These are phyloP conservation scores for Hyles lineata DNA, from an alignment of 2,888 invertebrate genomes.

Conservation along the genomic window DNA sequence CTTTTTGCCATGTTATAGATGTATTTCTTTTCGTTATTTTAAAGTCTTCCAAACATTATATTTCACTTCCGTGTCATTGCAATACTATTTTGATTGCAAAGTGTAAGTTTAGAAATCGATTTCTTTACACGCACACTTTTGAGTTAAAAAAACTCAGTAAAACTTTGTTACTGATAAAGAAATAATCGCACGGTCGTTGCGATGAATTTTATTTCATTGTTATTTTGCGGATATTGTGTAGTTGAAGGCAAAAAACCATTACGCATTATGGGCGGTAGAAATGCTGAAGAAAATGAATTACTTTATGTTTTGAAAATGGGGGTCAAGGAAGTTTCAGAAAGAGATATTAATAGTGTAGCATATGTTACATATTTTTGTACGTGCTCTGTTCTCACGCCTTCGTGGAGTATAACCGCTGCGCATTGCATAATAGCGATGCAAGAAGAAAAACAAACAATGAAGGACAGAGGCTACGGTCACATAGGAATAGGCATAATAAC, in stretches of 20 bases:
- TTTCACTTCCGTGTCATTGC: too few relatives aligned
- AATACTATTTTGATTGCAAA: too few relatives aligned
- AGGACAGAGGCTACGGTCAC: background rate
- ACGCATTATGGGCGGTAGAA: background rate
- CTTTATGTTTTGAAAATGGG: slow-evolving; percentile 5
- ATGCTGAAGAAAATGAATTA: background rate
- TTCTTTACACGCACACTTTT: background rate
- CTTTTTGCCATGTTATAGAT: too few relatives aligned
- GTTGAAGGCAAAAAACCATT: background rate
- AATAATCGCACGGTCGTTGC: background rate
- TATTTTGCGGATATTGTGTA: background rate
- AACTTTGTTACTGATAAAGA: background rate
- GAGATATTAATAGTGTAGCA: background rate
- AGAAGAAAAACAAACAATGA: background rate
- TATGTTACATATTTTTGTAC: background rate
- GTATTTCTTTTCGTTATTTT: too few relatives aligned
- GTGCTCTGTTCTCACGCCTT: background rate
- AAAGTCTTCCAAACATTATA: too few relatives aligned
- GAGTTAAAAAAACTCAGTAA: background rate
- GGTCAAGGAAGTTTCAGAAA: background rate
- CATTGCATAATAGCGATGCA: background rate
- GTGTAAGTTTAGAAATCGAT: too few relatives aligned
- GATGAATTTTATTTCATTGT: background rate
- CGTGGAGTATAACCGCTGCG: slow-evolving; percentile 11
- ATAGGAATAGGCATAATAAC: slow-evolving; percentile 4